phyloP scores from a whole-genome alignment of 2,113 vertebrate genomes.

The Myrmecobius fasciatus region DNA sequence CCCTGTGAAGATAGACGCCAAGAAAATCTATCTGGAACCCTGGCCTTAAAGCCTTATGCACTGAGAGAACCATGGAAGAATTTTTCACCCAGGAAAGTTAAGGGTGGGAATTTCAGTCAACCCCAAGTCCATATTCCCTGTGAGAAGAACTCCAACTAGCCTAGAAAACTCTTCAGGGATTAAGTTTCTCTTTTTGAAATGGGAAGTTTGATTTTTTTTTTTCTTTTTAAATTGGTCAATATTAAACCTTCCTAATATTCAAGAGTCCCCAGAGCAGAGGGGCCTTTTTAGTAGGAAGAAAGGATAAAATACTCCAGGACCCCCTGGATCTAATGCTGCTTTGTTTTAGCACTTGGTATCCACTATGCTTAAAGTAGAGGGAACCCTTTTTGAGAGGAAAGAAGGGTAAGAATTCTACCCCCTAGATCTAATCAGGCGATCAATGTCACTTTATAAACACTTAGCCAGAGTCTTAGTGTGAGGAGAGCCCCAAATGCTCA shows the following conservation, averaged over 20 bases:
- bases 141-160: background rate
- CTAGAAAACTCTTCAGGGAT: background rate
- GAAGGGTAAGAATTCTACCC: background rate
- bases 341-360: background rate
- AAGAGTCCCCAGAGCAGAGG: background rate
- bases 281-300: background rate
- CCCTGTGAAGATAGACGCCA: background rate
- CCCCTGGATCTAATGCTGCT: background rate
- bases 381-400: background rate
- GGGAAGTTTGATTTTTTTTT: background rate
- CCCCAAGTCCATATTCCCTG: background rate
- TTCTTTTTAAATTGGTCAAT: background rate
- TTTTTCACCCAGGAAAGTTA: background rate
- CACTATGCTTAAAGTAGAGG: background rate
- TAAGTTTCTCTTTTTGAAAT: background rate
- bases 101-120: background rate
- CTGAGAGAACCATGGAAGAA: background rate
- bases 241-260: background rate
- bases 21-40: background rate
- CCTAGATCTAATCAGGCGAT: background rate
- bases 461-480: background rate
- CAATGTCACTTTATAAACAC: background rate
- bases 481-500: background rate
- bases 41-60: background rate
- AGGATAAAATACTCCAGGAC: background rate